These are phyloP conservation scores for Gordius sp. DNA, from an alignment of 2,888 invertebrate species.

Conservation along the genomic window DNA sequence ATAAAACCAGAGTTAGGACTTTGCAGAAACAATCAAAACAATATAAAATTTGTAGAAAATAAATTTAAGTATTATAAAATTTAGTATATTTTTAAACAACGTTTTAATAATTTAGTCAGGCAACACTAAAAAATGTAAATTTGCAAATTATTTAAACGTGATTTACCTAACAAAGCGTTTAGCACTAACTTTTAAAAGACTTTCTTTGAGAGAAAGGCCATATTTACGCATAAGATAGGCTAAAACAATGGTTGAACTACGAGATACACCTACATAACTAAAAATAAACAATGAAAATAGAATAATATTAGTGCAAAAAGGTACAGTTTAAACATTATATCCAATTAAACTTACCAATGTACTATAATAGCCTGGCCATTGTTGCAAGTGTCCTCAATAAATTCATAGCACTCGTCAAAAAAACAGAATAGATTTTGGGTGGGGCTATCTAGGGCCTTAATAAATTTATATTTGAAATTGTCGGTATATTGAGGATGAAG, in stretches of 20 bases:
- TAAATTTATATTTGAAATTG: conserved; percentile 5
- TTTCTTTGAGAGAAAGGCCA: neutral
- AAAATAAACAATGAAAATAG: neutral
- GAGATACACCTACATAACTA: conserved; percentile 9
- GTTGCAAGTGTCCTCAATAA: neutral
- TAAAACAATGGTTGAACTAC: conserved; percentile 4
- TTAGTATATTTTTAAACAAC: neutral
- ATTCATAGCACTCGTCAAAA: conserved; percentile 12
- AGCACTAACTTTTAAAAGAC: neutral
- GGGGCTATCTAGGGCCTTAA: neutral
- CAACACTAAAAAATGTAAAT: too few species aligned
- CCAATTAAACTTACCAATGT: neutral
- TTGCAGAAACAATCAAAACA: too few species aligned
- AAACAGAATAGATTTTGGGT: conserved; percentile 3
- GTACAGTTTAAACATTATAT: neutral
- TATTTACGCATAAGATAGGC: neutral
- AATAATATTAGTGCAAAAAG: neutral
- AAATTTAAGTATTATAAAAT: too few species aligned
- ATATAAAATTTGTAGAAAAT: too few species aligned
- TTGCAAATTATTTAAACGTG: too few species aligned
- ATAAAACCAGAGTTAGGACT: conserved; percentile 14
- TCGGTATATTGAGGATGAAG: neutral
- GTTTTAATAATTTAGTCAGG: neutral
- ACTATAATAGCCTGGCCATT: too few species aligned
- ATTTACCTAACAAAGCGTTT: neutral